Conservation (phyloP, 2,113 vertebrate genomes). For the Microcebus murinus region DNA sequence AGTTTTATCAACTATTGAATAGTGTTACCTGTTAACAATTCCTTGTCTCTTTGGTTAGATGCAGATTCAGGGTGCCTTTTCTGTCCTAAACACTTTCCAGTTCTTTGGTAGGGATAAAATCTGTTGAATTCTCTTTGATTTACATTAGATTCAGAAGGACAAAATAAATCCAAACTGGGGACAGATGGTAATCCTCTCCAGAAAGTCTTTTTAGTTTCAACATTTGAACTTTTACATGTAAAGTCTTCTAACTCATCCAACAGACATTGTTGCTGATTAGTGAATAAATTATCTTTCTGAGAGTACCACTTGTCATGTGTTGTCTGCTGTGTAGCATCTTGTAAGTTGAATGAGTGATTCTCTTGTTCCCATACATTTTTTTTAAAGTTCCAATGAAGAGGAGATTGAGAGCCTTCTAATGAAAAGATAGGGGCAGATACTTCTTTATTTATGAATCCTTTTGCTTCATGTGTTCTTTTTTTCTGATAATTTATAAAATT, state of each 20-base stretch:
- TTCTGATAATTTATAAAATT: slow-evolving; percentile 56
- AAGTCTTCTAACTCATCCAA: slow-evolving; percentile 47
- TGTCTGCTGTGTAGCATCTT: not conserved
- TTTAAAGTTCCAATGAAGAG: slow-evolving; percentile 46
- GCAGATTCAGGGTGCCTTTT: slow-evolving; percentile 60
- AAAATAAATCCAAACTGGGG: slow-evolving; percentile 48
- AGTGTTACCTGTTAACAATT: slow-evolving; percentile 77
- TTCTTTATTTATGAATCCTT: slow-evolving; percentile 43
- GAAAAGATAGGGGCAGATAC: slow-evolving; percentile 32
- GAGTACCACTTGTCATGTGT: slow-evolving; percentile 38
- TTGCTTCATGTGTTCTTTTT: slow-evolving; percentile 44
- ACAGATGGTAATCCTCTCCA: slow-evolving; percentile 60
- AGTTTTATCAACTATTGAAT: slow-evolving; percentile 43
- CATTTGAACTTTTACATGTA: slow-evolving; percentile 54
- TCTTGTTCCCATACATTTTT: slow-evolving; percentile 57
- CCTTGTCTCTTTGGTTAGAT: slow-evolving; percentile 41
- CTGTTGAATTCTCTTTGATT: slow-evolving; percentile 62
- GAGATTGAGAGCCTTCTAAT: slow-evolving; percentile 50
- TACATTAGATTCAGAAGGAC: slow-evolving; percentile 66
- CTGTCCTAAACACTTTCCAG: slow-evolving; percentile 66
- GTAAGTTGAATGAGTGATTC: slow-evolving; percentile 57
- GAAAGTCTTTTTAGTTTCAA: slow-evolving; percentile 37
- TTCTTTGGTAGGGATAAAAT: slow-evolving; percentile 67
- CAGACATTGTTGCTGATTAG: slow-evolving; percentile 22
- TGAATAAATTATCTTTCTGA: slow-evolving; percentile 41